A percentile compares a stretch with the other conserved stretches of the same genome.
These are phyloP conservation scores for Corvus cornix DNA, from an alignment of 2,113 vertebrate species.

Conservation along the genomic window DNA sequence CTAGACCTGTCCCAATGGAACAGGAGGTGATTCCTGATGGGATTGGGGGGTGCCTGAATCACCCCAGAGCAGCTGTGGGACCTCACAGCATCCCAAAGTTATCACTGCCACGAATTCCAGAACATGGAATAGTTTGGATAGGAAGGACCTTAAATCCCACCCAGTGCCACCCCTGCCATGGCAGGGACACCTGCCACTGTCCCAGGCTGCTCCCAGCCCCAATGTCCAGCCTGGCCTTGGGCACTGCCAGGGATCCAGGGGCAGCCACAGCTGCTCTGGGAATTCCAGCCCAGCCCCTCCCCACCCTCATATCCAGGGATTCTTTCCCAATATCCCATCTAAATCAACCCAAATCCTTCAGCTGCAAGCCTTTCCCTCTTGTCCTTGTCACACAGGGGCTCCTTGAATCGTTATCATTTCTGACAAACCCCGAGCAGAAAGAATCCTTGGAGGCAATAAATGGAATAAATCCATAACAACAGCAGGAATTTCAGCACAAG, in stretches of 20 bases:
- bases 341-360: not conserved
- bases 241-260: not conserved
- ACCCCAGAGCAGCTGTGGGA: accelerated
- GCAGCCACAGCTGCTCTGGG: not conserved
- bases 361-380: not conserved
- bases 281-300: accelerated
- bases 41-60: too few relatives aligned
- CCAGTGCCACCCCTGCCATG: not conserved
- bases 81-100: not conserved
- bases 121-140: not conserved
- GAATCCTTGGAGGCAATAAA: not conserved
- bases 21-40: accelerated
- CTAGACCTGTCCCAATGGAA: accelerated
- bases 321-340: not conserved
- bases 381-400: not conserved
- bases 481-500: not conserved
- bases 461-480: not conserved
- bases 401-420: not conserved
- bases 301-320: not conserved
- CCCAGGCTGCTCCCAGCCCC: not conserved
- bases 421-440: not conserved
- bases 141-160: not conserved
- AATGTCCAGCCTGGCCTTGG: not conserved
- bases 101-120: not conserved
- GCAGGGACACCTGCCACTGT: not conserved